Percentiles rank a stretch among this genome's conserved stretches.
These are phyloP conservation scores for Albula glossodonta DNA, from an alignment of 2,113 vertebrate species.

Conservation along the genomic window DNA sequence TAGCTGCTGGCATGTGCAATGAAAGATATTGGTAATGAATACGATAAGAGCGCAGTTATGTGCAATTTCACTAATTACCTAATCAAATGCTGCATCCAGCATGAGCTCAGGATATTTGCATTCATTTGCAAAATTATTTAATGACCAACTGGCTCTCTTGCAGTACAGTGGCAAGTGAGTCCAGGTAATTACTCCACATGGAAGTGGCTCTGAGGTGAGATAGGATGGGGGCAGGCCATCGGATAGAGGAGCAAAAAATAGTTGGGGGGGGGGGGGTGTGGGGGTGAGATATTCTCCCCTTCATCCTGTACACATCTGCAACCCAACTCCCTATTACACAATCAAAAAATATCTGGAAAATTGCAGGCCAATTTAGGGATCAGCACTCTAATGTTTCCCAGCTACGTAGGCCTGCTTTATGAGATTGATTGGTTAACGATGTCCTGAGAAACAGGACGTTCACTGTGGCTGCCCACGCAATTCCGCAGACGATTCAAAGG, in stretches of 20 bases:
- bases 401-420: slow-evolving; percentile 52
- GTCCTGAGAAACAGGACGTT: slow-evolving; percentile 46
- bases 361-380: slow-evolving; percentile 61
- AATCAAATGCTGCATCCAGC: too few species aligned
- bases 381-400: slow-evolving; percentile 58
- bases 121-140: too few species aligned
- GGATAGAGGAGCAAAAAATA: slow-evolving; percentile 41
- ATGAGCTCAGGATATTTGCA: too few species aligned
- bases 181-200: slow-evolving; percentile 13
- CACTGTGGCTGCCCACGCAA: slow-evolving; percentile 12
- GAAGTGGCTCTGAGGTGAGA: not conserved
- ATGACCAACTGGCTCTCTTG: too few species aligned
- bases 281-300: slow-evolving; percentile 9
- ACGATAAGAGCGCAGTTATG: not conserved
- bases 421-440: slow-evolving; percentile 51
- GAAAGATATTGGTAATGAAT: not conserved
- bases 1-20: not conserved
- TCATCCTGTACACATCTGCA: slow-evolving; percentile 59
- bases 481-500: slow-evolving; percentile 18
- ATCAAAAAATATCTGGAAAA: slow-evolving; percentile 58
- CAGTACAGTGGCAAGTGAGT: not conserved
- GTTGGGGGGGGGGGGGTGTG: too few species aligned
- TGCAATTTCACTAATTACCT: not conserved
- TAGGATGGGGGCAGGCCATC: not conserved
- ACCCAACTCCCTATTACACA: slow-evolving; percentile 49